Evolutionary conservation across 2,888 invertebrate species (phyloP), one percentile per base, ranked within the genome.

Genomic region (Steinernema hermaphroditum): DNA sequence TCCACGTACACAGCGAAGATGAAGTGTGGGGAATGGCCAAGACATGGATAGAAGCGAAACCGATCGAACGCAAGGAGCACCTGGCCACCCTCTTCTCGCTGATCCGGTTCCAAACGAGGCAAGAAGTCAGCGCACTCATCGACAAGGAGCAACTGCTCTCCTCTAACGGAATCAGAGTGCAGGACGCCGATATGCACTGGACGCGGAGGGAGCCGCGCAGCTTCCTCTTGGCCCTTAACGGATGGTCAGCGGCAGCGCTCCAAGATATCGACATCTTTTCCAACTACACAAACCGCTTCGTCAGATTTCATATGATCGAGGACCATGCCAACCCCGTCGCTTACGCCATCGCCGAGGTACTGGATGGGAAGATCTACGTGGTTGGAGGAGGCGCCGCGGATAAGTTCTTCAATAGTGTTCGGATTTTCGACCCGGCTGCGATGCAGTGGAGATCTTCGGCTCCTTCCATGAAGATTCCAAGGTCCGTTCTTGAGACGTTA

Each of bases 181-280:
- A 22, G 22, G 27, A 54, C 22, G 54, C 27, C 54, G 22, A 37
- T 8, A 12, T 12, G 27, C 54, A 24, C 4, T 54, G n/a, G 54
- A 22, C 27, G 6, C 54, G n/a, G 9, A 14, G 54, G 22, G 54
- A 54, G 24, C 54, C 54, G 6, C 54, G 54, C 6, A 54, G 27
- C 54, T 54, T 54, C 54, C 27, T 54, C 6, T 8, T 54, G 6
- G 54, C 54, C 16, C 54, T 54, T 8, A 54, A 54, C 16, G 54
- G 54, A 14, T 54, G 54, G 54, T 54, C 54, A 8, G 16, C 27
- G 8, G 54, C 24, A 4, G 54, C 24, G 12, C 14, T 54, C 54
- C 24, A 22, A 6, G 54, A 54, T 4, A 16, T 54, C 2, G 54
- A 54, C 2, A 27, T 54, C 27, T 54, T 19, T 27, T 54, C 54